These are phyloP conservation scores for Leptopilina drosophilae DNA, from an alignment of 2,888 invertebrate species.

Conservation along the genomic window DNA sequence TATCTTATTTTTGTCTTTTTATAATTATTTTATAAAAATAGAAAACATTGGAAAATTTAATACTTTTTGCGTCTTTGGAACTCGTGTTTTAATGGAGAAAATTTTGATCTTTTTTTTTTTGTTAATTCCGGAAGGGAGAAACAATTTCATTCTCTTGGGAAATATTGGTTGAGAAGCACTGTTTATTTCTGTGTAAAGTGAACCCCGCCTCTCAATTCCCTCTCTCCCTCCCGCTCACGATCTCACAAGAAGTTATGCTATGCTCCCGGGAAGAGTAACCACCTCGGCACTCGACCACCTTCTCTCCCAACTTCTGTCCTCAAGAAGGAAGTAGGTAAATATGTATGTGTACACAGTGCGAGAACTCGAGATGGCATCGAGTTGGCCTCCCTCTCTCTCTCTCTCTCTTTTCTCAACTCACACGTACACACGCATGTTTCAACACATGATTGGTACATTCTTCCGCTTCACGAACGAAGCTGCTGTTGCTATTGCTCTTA, in stretches of 20 bases:
- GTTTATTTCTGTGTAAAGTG: constrained; percentile 15
- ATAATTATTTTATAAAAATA: no score
- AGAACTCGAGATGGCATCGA: constrained; percentile 50
- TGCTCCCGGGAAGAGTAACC: constrained; percentile 53
- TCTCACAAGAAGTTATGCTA: constrained; percentile 56
- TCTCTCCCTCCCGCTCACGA: constrained; percentile 37
- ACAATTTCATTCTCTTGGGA: not conserved
- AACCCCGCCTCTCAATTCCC: constrained; percentile 35
- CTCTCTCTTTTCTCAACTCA: constrained; percentile 26
- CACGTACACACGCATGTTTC: constrained; percentile 3
- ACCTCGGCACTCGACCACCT: constrained; percentile 46
- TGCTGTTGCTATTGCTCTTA: not conserved
- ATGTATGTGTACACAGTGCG: constrained; percentile 38
- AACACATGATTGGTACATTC: constrained; percentile 20
- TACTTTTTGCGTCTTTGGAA: no score
- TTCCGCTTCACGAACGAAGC: constrained; percentile 35
- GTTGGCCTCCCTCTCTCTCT: constrained; percentile 23
- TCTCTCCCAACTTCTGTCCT: constrained; percentile 44
- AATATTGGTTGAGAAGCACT: constrained; percentile 39
- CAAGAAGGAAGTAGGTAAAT: constrained; percentile 54
- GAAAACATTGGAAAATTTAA: no score
- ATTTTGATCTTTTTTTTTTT: no score
- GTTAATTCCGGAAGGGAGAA: not conserved
- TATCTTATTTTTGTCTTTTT: no score
- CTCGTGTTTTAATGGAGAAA: not conserved